These are phyloP conservation scores for Shinisaurus crocodilurus DNA, from an alignment of 2,113 vertebrate genomes.

Conservation along the genomic window DNA sequence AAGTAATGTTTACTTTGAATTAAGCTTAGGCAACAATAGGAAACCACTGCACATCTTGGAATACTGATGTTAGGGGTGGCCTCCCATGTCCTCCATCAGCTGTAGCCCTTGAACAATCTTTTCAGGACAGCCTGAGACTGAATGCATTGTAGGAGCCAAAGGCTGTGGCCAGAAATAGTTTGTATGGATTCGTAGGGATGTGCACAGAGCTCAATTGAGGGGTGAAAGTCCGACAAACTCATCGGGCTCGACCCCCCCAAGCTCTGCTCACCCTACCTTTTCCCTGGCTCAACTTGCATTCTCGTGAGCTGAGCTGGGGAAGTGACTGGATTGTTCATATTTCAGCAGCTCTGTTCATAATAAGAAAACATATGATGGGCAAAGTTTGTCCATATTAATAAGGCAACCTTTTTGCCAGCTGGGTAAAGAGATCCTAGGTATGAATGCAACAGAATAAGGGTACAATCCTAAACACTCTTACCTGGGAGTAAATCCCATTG, in stretches of 20 bases:
- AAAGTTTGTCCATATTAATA: not conserved
- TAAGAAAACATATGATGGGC: not conserved
- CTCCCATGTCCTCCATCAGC: not conserved
- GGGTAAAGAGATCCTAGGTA: not conserved
- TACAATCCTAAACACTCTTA: too few relatives aligned
- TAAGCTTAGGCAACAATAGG: not conserved
- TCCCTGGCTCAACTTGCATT: too few relatives aligned
- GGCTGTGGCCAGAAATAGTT: not conserved
- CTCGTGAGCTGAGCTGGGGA: too few relatives aligned
- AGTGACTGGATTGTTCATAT: not conserved
- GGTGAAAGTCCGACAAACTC: too few relatives aligned
- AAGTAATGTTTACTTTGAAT: not conserved
- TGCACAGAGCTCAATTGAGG: too few relatives aligned
- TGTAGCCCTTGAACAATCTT: not conserved
- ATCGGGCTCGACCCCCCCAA: too few relatives aligned
- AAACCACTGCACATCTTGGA: not conserved
- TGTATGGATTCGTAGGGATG: too few relatives aligned
- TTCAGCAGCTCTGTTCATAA: not conserved
- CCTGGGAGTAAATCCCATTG: not conserved
- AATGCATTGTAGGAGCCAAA: not conserved
- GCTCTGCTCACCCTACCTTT: too few relatives aligned
- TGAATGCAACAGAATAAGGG: not conserved
- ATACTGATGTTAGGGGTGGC: not conserved
- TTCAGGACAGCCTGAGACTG: not conserved
- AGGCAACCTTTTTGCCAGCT: too few relatives aligned